These are phyloP conservation scores for Anorthoa munda DNA, from an alignment of 2,888 invertebrate species.

Conservation along the genomic window DNA sequence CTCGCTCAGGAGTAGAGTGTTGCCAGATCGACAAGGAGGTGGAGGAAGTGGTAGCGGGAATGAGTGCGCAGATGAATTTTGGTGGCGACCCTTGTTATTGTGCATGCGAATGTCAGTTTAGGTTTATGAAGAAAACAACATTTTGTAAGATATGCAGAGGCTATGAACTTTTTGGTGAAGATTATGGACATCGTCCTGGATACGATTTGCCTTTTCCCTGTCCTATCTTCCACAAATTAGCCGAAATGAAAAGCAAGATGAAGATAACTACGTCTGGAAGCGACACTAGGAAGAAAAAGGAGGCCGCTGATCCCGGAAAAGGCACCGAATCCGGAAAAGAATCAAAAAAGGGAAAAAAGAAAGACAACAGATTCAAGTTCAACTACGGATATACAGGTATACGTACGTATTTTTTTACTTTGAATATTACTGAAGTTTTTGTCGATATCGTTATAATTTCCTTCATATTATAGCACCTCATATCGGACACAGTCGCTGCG, in stretches of 20 bases:
- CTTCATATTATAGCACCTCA: constrained; percentile 80
- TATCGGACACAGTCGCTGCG: constrained; percentile 86
- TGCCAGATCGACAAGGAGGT: constrained; percentile 74
- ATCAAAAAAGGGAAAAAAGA: constrained; percentile 78
- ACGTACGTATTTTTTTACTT: constrained; percentile 80
- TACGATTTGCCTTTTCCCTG: constrained; percentile 80
- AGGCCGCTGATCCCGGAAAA: not conserved
- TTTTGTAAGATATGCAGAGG: constrained; percentile 85
- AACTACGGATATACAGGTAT: constrained; percentile 89
- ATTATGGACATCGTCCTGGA: constrained; percentile 67
- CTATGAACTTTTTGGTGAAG: constrained; percentile 81
- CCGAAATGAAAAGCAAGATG: constrained; percentile 75
- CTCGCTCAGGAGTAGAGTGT: constrained; percentile 68
- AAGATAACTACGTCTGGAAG: constrained; percentile 79
- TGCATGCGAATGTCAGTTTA: constrained; percentile 85
- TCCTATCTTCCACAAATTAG: constrained; percentile 83
- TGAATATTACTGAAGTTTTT: not conserved
- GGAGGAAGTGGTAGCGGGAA: constrained; percentile 76
- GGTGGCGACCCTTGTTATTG: constrained; percentile 82
- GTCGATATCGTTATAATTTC: constrained; percentile 1
- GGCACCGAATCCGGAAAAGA: constrained; percentile 64
- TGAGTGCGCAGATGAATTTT: constrained; percentile 76
- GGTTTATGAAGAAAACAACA: constrained; percentile 82
- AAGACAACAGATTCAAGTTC: constrained; percentile 84
- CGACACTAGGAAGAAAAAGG: constrained; percentile 70